Evolutionary conservation across 2,113 vertebrate genomes (phyloP), one percentile per base, ranked within the genome.

Genomic region (Passer montanus): DNA sequence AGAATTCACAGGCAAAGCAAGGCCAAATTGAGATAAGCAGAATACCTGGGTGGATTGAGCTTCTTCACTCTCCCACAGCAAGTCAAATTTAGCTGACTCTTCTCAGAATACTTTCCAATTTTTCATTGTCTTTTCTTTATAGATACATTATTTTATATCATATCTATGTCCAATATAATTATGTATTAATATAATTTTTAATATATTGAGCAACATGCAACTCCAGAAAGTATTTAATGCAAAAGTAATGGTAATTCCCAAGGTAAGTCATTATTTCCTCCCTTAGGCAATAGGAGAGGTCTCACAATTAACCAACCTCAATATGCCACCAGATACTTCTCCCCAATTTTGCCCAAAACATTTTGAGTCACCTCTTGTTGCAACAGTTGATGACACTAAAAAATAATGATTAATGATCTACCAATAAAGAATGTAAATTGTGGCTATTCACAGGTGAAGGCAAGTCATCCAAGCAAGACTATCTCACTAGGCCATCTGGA

Each of bases 401-500:
- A 86, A 87, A 72, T 22, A 85, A 59, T 17, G 15, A 79, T 79
- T 73, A 73, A 49, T 10, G 31, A 49, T 66, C 37, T 46, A 80
- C 55, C 50, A 76, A 60, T 30, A 83, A 79, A 68, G 58, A 88
- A 86, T 14, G 49, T 30, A 53, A 73, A 84, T 6, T 59, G 77
- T 35, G 27, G 47, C 46, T 63, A 78, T 59, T 47, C 52, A 63
- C 15, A 78, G 73, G 27, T 28, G 19, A 94, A 58, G 64, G 35
- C 35, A 86, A 58, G 44, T 80, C 63, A 70, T 59, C 41, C 52
- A 89, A 87, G 86, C 28, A 70, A 55, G 11, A 24, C 73, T 92
- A 79, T 88, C 69, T 88, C 47, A 75, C 73, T 59, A 68, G 91
- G 80, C 64, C 52, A 94, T 52, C 72, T 86, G 52, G 20, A 55